These are phyloP conservation scores for Chamaea fasciata DNA, from an alignment of 2,113 vertebrate species.

Conservation along the genomic window DNA sequence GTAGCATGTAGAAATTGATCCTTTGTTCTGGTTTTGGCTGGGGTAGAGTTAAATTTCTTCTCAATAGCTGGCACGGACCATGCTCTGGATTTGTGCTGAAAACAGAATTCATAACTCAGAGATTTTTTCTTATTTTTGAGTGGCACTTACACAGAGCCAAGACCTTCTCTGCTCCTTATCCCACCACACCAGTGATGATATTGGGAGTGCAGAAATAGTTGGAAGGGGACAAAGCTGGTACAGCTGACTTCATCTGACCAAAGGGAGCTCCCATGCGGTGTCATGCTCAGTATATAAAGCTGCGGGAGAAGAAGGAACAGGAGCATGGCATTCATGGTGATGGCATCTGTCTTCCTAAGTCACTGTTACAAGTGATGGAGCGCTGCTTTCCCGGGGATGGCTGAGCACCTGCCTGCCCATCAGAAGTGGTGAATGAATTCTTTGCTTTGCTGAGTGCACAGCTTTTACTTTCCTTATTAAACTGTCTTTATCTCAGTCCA, in stretches of 20 bases:
- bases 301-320: neutral
- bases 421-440: neutral
- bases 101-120: neutral
- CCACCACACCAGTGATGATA: neutral
- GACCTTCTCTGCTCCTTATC: neutral
- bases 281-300: neutral
- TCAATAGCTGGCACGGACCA: neutral
- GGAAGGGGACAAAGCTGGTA: neutral
- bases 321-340: fast-evolving
- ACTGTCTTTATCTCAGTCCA: neutral
- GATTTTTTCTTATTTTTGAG: neutral
- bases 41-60: neutral
- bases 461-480: neutral
- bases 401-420: neutral
- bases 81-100: neutral
- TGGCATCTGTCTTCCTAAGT: neutral
- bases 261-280: neutral
- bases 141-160: neutral
- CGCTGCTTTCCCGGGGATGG: neutral
- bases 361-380: neutral
- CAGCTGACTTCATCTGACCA: neutral
- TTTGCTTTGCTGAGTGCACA: fast-evolving
- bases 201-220: neutral
- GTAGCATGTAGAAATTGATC: fast-evolving
- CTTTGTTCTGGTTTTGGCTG: neutral